Conservation (phyloP, 2,113 vertebrate species). For the Pachyramphus minor region DNA sequence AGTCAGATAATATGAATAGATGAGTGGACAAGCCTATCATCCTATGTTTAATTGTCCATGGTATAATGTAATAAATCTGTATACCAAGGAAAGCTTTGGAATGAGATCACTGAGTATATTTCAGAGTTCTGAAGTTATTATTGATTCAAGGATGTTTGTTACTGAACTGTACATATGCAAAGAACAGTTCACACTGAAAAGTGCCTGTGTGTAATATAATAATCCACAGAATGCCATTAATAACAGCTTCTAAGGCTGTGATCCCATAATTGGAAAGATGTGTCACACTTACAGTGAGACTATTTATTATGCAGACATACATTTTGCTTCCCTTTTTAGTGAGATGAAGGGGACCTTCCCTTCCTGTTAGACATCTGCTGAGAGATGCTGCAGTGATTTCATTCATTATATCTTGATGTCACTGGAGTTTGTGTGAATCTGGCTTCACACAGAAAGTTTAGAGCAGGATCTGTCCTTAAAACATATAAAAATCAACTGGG, state of each 20-base stretch:
- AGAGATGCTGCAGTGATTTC: background rate
- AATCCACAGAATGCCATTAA: background rate
- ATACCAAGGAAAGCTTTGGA: background rate
- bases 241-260: background rate
- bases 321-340: background rate
- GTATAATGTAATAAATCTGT: conserved; percentile 28
- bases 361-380: background rate
- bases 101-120: background rate
- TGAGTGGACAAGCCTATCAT: background rate
- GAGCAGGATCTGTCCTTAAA: background rate
- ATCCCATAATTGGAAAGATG: background rate
- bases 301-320: background rate
- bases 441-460: background rate
- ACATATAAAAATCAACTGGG: background rate
- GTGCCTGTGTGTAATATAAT: accelerated
- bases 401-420: background rate
- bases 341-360: background rate
- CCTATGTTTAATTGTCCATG: conserved; percentile 13
- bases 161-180: background rate
- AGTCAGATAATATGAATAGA: conserved; percentile 12
- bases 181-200: background rate
- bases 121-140: background rate
- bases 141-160: background rate
- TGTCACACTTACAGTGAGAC: background rate
- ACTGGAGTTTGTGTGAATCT: background rate